phyloP scores from a whole-genome alignment of 1,140 invertebrate genomes.

The Thrips palmi region DNA sequence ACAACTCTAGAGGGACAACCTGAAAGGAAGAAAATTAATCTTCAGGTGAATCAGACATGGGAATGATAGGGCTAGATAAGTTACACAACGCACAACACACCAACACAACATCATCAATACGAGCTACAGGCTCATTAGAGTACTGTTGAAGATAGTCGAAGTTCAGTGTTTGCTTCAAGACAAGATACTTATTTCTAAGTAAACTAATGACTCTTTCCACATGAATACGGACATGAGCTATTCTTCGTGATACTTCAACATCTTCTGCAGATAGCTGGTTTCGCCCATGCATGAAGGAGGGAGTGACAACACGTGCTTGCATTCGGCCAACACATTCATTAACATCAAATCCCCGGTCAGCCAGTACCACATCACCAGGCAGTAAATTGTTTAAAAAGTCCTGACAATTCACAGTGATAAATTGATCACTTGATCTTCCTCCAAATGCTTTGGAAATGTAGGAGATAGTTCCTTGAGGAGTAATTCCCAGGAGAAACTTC shows the following conservation, averaged over 20 bases:
- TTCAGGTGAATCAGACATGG: too few relatives aligned
- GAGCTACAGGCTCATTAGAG: not conserved
- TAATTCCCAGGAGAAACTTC: conserved; percentile 19
- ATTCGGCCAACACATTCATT: conserved; percentile 8
- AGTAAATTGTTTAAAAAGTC: conserved; percentile 16
- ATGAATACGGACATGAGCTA: conserved; percentile 17
- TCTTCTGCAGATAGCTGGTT: conserved; percentile 13
- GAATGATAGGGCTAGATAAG: too few relatives aligned
- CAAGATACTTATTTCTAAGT: conserved; percentile 6
- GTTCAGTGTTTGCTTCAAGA: not conserved
- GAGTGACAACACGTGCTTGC: conserved; percentile 12
- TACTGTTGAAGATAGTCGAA: too few relatives aligned
- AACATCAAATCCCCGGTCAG: conserved; percentile 17
- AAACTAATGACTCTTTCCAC: conserved; percentile 17
- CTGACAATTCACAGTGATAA: conserved; percentile 17
- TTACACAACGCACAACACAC: not conserved
- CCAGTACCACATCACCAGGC: conserved; percentile 15
- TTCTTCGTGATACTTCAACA: conserved; percentile 14
- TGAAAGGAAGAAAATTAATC: too few relatives aligned
- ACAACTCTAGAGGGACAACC: too few relatives aligned
- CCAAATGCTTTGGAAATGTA: conserved; percentile 19
- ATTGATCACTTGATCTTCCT: conserved; percentile 17
- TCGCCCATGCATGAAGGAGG: conserved; percentile 14
- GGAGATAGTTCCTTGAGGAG: conserved; percentile 18
- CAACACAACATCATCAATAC: not conserved